Evolutionary conservation across 2,888 invertebrate genomes (phyloP).

Genomic region (Hipparchia sbordonii): DNA sequence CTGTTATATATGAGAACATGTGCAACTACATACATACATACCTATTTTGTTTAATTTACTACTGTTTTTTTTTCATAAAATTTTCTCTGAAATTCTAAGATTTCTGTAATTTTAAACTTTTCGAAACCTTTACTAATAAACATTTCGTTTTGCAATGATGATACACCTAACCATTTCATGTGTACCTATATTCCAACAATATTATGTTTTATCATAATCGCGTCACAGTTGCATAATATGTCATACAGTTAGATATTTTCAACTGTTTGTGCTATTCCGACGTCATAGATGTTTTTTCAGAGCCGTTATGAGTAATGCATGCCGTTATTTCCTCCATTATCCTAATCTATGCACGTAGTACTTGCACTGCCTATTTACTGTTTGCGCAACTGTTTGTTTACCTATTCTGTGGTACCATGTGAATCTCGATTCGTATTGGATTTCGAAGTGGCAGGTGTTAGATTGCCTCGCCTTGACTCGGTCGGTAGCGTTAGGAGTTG

Average conservation of each 20-base stretch:
- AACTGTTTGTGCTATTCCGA: slow-evolving; percentile 30
- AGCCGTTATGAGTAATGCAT: slow-evolving; percentile 66
- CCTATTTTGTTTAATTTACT: too few relatives aligned
- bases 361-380: slow-evolving; percentile 32
- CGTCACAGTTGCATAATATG: neutral
- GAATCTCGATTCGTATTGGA: slow-evolving; percentile 56
- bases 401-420: slow-evolving; percentile 58
- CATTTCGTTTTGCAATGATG: too few relatives aligned
- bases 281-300: slow-evolving; percentile 38
- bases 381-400: slow-evolving; percentile 68
- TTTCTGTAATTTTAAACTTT: too few relatives aligned
- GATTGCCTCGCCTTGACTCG: slow-evolving; percentile 52
- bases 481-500: slow-evolving; percentile 50
- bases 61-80: too few relatives aligned
- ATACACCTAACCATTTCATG: too few relatives aligned
- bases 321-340: slow-evolving; percentile 65
- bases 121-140: too few relatives aligned
- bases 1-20: neutral
- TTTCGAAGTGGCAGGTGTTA: slow-evolving; percentile 46
- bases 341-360: slow-evolving; percentile 59
- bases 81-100: too few relatives aligned
- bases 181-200: too few relatives aligned
- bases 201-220: neutral
- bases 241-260: slow-evolving; percentile 19
- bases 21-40: neutral